A percentile compares a stretch with the other conserved stretches of the same genome.
These are phyloP conservation scores for Dasysyrphus albostriatus DNA, from an alignment of 2,888 invertebrate genomes.

Conservation along the genomic window DNA sequence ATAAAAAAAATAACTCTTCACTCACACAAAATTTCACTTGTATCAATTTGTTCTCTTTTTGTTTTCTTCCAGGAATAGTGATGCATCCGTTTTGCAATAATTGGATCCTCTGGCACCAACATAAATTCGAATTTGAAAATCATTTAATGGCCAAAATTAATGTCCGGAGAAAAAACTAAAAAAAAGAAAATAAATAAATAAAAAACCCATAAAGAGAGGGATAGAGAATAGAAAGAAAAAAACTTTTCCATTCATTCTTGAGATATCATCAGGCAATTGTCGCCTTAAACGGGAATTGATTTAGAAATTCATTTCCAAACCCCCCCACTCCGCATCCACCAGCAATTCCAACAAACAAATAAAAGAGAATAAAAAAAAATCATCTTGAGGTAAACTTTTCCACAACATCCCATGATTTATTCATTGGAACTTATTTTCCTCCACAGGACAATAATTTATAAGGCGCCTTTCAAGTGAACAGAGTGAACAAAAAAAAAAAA, in stretches of 20 bases:
- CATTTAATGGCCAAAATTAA: slow-evolving; percentile 66
- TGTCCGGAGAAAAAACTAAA: slow-evolving; percentile 64
- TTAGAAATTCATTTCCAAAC: slow-evolving; percentile 47
- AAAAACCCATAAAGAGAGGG: not conserved
- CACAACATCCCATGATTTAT: slow-evolving; percentile 71
- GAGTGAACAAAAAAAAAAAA: not conserved
- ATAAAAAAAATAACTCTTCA: not conserved
- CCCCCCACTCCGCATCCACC: not conserved
- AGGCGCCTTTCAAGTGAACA: slow-evolving; percentile 66
- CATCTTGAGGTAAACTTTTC: slow-evolving; percentile 64
- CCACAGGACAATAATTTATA: slow-evolving; percentile 72
- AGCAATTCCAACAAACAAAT: slow-evolving; percentile 4
- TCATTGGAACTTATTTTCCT: slow-evolving; percentile 65
- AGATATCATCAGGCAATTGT: slow-evolving; percentile 63
- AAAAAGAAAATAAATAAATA: slow-evolving; percentile 9
- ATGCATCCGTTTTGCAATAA: slow-evolving; percentile 52
- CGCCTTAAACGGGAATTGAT: slow-evolving; percentile 71
- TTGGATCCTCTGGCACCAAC: slow-evolving; percentile 49
- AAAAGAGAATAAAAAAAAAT: not conserved
- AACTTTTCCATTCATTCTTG: slow-evolving; percentile 31
- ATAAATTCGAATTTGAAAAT: slow-evolving; percentile 64
- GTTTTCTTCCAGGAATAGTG: slow-evolving; percentile 45
- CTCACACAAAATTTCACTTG: not conserved
- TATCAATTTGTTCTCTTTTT: not conserved
- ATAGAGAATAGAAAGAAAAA: not conserved